phyloP scores from a whole-genome alignment of 2,797 vertebrate species.

The Rhinoraja longicauda region DNA sequence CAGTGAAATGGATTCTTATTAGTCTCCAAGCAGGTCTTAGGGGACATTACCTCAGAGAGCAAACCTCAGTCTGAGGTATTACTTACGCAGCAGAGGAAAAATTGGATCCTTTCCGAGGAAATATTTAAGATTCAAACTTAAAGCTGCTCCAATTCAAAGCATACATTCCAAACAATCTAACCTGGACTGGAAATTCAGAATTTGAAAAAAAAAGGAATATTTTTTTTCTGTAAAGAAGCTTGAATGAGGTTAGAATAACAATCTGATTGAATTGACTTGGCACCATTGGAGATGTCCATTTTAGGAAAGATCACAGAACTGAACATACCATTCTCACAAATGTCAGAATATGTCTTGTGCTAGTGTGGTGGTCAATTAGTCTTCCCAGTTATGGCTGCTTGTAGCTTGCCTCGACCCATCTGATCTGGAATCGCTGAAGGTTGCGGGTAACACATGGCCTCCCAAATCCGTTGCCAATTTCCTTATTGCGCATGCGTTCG shows the following conservation, averaged over 20 bases:
- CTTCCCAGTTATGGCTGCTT: not conserved
- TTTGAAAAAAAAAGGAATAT: constrained; percentile 1
- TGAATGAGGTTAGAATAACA: not conserved
- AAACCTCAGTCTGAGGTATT: not conserved
- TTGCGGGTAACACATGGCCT: not conserved
- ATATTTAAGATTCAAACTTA: constrained; percentile 17
- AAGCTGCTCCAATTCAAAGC: constrained; percentile 17
- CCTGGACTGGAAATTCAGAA: not conserved
- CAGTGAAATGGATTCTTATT: constrained; percentile 8
- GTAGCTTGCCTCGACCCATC: not conserved
- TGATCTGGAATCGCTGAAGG: not conserved
- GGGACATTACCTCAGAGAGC: constrained; percentile 13
- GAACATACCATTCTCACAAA: not conserved
- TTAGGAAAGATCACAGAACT: not conserved
- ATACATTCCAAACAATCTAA: constrained; percentile 1
- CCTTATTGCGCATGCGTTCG: not conserved
- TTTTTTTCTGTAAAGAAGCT: not conserved
- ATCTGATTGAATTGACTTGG: not conserved
- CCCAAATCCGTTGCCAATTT: not conserved
- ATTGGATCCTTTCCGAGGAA: constrained; percentile 19
- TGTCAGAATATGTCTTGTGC: not conserved
- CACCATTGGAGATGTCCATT: not conserved
- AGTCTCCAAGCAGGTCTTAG: not conserved
- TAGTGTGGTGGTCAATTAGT: not conserved
- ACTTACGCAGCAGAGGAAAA: constrained; percentile 13